phyloP scores from a whole-genome alignment of 1,140 invertebrate species.

The Heterodera carotae region DNA sequence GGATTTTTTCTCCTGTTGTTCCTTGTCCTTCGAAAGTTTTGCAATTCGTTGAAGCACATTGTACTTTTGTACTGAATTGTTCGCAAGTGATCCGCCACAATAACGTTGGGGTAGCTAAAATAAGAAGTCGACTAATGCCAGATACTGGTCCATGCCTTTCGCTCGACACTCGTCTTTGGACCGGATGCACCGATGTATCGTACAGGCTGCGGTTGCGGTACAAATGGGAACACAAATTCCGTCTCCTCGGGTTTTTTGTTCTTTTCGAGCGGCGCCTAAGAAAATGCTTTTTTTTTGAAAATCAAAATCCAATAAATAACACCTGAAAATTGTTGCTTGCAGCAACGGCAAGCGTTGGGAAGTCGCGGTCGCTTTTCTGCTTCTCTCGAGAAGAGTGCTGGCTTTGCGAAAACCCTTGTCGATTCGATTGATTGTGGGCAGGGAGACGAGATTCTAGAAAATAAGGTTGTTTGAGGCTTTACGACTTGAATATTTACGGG shows the following conservation, averaged over 20 bases:
- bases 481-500: background rate
- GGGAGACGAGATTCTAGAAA: background rate
- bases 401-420: slow-evolving; percentile 17
- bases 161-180: slow-evolving; percentile 31
- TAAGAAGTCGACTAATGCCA: no score
- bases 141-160: slow-evolving; percentile 18
- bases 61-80: slow-evolving; percentile 31
- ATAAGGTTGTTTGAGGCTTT: no score
- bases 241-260: slow-evolving; percentile 4
- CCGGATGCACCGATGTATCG: slow-evolving; percentile 53
- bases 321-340: slow-evolving; percentile 30
- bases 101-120: slow-evolving; percentile 48
- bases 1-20: slow-evolving; percentile 22
- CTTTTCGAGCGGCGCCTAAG: slow-evolving; percentile 14
- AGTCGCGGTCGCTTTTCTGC: slow-evolving; percentile 51
- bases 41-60: slow-evolving; percentile 42
- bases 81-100: slow-evolving; percentile 34
- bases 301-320: background rate
- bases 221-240: slow-evolving; percentile 6
- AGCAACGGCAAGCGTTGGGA: slow-evolving; percentile 54
- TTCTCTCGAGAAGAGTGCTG: slow-evolving; percentile 25
- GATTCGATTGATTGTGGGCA: background rate
- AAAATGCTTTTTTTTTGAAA: slow-evolving; percentile 15
- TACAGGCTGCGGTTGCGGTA: slow-evolving; percentile 28
- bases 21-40: slow-evolving; percentile 39